phyloP scores from a whole-genome alignment of 2,797 vertebrate species.

The Intellagama lesueurii region DNA sequence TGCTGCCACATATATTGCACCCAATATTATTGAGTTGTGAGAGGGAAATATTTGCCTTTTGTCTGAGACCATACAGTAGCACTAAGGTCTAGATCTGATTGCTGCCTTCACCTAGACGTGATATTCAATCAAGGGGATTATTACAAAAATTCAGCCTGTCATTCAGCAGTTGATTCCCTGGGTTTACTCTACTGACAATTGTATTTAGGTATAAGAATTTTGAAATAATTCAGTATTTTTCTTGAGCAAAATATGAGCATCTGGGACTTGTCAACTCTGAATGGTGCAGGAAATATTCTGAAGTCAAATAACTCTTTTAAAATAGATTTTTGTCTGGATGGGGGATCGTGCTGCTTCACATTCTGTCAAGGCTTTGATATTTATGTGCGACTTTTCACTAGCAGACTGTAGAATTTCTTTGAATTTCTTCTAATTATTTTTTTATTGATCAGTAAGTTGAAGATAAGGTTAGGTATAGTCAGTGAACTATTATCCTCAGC shows the following conservation, averaged over 20 bases:
- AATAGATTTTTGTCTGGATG: slow-evolving; percentile 28
- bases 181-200: too few relatives aligned
- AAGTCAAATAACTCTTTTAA: slow-evolving; percentile 11
- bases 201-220: not conserved
- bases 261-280: not conserved
- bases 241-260: not conserved
- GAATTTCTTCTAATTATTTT: slow-evolving; percentile 59
- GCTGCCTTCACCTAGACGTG: not conserved
- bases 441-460: slow-evolving; percentile 46
- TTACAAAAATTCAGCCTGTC: too few relatives aligned
- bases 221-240: slow-evolving; percentile 20
- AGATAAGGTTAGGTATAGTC: slow-evolving; percentile 13
- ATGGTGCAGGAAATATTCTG: not conserved
- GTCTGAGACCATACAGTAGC: not conserved
- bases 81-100: too few relatives aligned
- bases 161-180: too few relatives aligned
- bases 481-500: slow-evolving; percentile 37
- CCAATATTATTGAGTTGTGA: not conserved
- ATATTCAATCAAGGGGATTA: not conserved
- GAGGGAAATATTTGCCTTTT: not conserved
- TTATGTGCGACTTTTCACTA: slow-evolving; percentile 10
- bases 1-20: not conserved
- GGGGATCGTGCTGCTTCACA: slow-evolving; percentile 16
- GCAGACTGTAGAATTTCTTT: slow-evolving; percentile 40
- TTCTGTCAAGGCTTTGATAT: slow-evolving; percentile 24